These are phyloP conservation scores for Percina caprodes DNA, from an alignment of 2,113 vertebrate species.

Conservation along the genomic window DNA sequence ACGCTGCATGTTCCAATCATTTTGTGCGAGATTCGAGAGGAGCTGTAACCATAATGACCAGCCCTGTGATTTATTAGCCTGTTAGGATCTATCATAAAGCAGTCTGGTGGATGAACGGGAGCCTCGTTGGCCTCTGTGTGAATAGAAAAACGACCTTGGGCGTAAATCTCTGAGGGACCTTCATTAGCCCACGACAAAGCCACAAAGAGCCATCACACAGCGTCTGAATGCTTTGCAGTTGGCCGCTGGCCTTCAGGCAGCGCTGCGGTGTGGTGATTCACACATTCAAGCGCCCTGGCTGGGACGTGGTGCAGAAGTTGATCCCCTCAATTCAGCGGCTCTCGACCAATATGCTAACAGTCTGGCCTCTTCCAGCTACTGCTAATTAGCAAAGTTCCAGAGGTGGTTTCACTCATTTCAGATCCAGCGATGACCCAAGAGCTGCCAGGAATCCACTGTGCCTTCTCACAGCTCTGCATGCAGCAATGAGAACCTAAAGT, in stretches of 20 bases:
- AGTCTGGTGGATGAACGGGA: slow-evolving; percentile 38
- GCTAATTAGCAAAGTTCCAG: slow-evolving; percentile 73
- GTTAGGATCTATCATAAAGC: slow-evolving; percentile 67
- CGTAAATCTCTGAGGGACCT: slow-evolving; percentile 65
- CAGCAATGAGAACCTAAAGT: slow-evolving; percentile 44
- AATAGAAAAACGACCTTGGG: slow-evolving; percentile 68
- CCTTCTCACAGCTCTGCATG: slow-evolving; percentile 67
- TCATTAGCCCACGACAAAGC: slow-evolving; percentile 65
- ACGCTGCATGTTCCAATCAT: slow-evolving; percentile 25
- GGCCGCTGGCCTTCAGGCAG: slow-evolving; percentile 42
- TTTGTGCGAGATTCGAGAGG: slow-evolving; percentile 10
- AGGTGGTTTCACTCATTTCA: slow-evolving; percentile 71
- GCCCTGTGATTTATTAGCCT: slow-evolving; percentile 60
- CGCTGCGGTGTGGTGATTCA: slow-evolving; percentile 20
- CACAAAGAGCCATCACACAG: slow-evolving; percentile 57
- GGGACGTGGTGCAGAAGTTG: slow-evolving; percentile 31
- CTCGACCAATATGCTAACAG: slow-evolving; percentile 25
- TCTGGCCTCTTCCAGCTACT: slow-evolving; percentile 62
- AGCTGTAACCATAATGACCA: slow-evolving; percentile 32
- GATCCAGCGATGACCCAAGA: slow-evolving; percentile 61
- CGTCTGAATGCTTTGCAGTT: slow-evolving; percentile 53
- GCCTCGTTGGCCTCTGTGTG: slow-evolving; percentile 50
- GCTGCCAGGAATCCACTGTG: slow-evolving; percentile 46
- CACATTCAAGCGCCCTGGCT: slow-evolving; percentile 14
- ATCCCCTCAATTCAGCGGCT: slow-evolving; percentile 40